Evolutionary conservation across 2,888 invertebrate species (phyloP), one percentile per base, ranked within the genome.

Genomic region (Gasteruption jaculator): DNA sequence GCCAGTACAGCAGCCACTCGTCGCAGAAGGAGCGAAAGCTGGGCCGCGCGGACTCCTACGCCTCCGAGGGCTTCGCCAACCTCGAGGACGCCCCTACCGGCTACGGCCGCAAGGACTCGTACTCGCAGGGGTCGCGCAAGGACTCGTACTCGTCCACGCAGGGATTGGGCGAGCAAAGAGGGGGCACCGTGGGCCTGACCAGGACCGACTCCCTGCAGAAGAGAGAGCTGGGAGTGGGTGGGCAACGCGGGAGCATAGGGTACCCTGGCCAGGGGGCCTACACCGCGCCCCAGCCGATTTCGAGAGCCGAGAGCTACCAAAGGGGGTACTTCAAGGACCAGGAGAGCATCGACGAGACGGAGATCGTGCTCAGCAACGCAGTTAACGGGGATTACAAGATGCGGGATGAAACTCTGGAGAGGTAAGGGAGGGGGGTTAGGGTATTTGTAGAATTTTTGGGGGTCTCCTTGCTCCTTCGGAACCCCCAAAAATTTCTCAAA

Each of bases 271-370:
- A 63, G 41, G 63, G 55, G 46, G n/a, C n/a, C n/a, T 58, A 56
- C 31, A 59, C 47, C 3, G 49, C 57, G 1, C 65, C 62, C 3
- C 65, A 69, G 19, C 63, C 68, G 0, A 64, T 69, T 22, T 68
- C 67, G 2, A 61, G 69, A 45, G 65, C 61, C 2, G 70, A 70
- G 34, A 68, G 69, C 38, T 68, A 63, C 41, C 63, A 68, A 38
- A 56, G 69, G n/a, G 68, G 71, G n/a, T 71, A 71, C 46, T 70
- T 75, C 51, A 71, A 73, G 42, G 74, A 76, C 45, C 75, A 76
- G 46, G 73, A 74, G 18, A 72, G 74, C 11, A 63, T 76, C 21
- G 74, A 74, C 44, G 65, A 63, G 4, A 54, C 58, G 24, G 65
- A 67, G n/a, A 60, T 65, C 16, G 49, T 52, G 18, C 45, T 66